Evolutionary conservation across 2,797 vertebrate genomes (phyloP).

Genomic region (Sebastes iracundus): DNA sequence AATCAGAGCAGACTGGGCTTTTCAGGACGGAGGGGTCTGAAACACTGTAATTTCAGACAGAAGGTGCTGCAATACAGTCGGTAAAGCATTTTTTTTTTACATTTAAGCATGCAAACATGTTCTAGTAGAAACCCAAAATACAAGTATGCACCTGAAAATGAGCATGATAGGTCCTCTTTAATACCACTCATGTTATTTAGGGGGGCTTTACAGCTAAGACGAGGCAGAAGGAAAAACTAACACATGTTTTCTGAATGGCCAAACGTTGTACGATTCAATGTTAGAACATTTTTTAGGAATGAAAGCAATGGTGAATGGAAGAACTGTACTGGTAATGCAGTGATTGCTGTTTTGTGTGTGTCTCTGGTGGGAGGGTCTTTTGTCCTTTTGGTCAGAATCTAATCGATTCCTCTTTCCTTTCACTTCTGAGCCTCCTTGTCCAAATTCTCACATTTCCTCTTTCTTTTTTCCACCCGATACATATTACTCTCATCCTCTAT

Average conservation of each 20-base stretch:
- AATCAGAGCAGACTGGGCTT: too few relatives aligned
- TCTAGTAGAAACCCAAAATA: too few relatives aligned
- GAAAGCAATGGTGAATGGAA: not conserved
- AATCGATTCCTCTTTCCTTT: constrained; percentile 23
- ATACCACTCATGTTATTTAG: not conserved
- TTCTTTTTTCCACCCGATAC: not conserved
- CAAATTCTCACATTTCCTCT: constrained; percentile 19
- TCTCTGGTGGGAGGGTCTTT: not conserved
- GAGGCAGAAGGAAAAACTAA: not conserved
- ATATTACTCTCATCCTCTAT: constrained; percentile 8
- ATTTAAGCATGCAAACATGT: too few relatives aligned
- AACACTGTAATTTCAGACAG: too few relatives aligned
- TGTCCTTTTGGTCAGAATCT: constrained; percentile 8
- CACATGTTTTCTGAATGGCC: not conserved
- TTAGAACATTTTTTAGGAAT: not conserved
- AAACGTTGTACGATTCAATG: too few relatives aligned
- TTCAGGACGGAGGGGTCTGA: too few relatives aligned
- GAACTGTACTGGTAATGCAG: not conserved
- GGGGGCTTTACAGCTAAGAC: not conserved
- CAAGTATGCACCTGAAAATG: too few relatives aligned
- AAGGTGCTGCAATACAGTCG: too few relatives aligned
- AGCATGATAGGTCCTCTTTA: not conserved
- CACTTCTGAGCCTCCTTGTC: not conserved
- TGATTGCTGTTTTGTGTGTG: not conserved
- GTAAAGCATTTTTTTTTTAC: too few relatives aligned